Evolutionary conservation across 2,113 vertebrate genomes (phyloP).

Genomic region (Paradisaea rubra): DNA sequence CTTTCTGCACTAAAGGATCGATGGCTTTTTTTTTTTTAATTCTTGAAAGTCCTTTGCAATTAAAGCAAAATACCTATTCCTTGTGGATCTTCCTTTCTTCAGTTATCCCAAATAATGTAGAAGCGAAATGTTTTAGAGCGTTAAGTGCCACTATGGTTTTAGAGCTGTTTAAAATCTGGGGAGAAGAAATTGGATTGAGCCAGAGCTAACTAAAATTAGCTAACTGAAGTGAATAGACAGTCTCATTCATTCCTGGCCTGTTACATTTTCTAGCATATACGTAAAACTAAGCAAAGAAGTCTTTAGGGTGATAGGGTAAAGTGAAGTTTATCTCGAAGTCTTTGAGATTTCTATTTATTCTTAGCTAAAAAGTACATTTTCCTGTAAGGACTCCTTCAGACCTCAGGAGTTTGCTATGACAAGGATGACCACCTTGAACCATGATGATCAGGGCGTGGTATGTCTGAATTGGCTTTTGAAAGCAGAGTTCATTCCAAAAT

Average conservation of each 20-base stretch:
- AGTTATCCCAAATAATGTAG: neutral
- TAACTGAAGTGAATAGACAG: neutral
- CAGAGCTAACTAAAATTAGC: neutral
- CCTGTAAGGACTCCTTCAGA: neutral
- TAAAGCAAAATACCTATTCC: neutral
- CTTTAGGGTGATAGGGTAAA: neutral
- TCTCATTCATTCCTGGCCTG: neutral
- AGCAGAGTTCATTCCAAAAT: neutral
- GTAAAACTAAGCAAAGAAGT: neutral
- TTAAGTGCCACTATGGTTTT: neutral
- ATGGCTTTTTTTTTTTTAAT: neutral
- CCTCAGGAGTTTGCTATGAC: neutral
- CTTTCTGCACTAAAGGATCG: neutral
- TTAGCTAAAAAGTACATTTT: neutral
- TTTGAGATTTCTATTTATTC: neutral
- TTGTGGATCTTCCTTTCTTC: neutral
- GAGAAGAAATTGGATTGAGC: neutral
- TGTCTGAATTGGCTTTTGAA: neutral
- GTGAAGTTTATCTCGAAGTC: neutral
- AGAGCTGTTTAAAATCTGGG: neutral
- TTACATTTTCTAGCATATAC: neutral
- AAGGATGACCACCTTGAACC: neutral
- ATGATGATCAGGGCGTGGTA: neutral
- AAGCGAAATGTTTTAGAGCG: neutral
- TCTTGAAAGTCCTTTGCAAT: neutral